A percentile compares a stretch with the other conserved stretches of the same genome.
Evolutionary conservation across 1,140 invertebrate genomes (phyloP).

Genomic region (Metopolophium dirhodum): DNA sequence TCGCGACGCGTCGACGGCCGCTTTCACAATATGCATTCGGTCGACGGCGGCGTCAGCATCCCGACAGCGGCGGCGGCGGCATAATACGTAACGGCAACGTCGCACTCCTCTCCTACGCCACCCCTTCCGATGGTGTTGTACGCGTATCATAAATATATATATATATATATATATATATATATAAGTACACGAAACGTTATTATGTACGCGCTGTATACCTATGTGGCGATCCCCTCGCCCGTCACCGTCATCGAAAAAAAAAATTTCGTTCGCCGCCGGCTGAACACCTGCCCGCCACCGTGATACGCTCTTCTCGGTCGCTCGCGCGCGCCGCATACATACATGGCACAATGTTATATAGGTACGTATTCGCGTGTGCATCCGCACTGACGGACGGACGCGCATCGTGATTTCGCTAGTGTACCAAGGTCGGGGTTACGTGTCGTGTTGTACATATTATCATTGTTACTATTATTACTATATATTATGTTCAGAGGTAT

Average conservation of each 20-base stretch:
- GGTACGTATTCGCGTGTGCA: not conserved
- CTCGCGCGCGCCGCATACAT: not conserved
- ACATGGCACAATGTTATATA: not conserved
- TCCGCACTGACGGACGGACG: not conserved
- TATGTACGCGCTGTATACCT: not conserved
- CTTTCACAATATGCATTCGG: constrained; percentile 39
- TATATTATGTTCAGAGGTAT: not conserved
- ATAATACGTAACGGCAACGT: constrained; percentile 3
- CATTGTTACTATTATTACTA: not conserved
- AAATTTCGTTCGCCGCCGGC: not conserved
- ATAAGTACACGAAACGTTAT: not conserved
- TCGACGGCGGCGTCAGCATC: constrained; percentile 16
- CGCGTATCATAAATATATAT: not conserved
- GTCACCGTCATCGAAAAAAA: not conserved
- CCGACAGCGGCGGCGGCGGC: not conserved
- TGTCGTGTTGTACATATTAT: not conserved
- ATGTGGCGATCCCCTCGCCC: not conserved
- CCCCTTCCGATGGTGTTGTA: too few relatives aligned
- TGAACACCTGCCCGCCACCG: not conserved
- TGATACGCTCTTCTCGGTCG: not conserved
- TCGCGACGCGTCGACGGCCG: not conserved
- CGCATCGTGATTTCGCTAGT: constrained; percentile 41
- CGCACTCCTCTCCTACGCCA: not conserved
- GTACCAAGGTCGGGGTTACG: constrained; percentile 49
- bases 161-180: not conserved